Base-by-base conservation (phyloP, 1,140 invertebrate genomes). In the Meteorus sp. region DNA sequence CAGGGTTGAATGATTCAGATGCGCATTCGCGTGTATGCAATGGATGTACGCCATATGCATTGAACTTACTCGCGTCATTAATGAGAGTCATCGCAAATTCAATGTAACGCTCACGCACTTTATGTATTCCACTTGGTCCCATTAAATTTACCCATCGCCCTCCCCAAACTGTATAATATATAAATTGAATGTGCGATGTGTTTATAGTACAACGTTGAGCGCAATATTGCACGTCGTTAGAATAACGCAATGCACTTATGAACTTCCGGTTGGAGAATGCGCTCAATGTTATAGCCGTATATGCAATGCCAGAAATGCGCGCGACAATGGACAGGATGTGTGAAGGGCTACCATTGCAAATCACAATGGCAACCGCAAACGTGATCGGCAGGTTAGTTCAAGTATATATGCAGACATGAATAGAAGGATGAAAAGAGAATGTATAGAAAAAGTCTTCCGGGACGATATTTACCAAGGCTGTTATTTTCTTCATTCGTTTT, bases 281-380 rank as follows among this genome's bases (percentile, higher is more conserved):
- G 17, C 33, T 11, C 15, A n/a, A 11, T 25, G 25, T 17, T 3
- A 13, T 33, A 48, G 41, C 19, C 54, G 27, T 31, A 27, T 48
- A 25, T 37, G 31, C 39, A 53, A 54, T 55, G 25, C 37, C 19
- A 45, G 27, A 6, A 45, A 47, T n/a, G n/a, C 29, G 15, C 13
- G 25, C 15, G 11, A 67, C 62, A 67, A 67, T 64, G 33, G 52
- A 60, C 62, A 67, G 65, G 65, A 67, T 67, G 59, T 50, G 53
- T 25, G 17, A 45, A 44, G 47, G 52, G 56, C 31, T 59, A 48
- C 35, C 35, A 48, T 37, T 55, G 54, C 53, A 67, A 67, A 67
- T 67, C 62, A 67, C 61, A 67, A 63, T 64, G 56, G 60, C 44
- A 53, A 67, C 65, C 65, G 53, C 65, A 64, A 60, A 60, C n/a